Conservation (phyloP, 2,797 vertebrate species). For the Siniperca scherzeri region DNA sequence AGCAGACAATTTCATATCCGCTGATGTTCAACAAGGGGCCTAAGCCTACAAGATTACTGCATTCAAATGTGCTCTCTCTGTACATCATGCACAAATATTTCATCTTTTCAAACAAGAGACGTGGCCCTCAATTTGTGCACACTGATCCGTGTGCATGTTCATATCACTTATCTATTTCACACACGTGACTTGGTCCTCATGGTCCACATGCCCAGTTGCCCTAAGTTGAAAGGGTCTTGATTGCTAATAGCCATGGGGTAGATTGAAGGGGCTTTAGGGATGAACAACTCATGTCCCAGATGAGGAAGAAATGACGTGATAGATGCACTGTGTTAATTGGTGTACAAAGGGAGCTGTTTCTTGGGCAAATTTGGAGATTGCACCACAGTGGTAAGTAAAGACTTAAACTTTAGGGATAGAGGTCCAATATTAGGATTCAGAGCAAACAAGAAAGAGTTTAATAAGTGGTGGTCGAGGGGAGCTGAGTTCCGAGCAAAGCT, state of each 20-base stretch:
- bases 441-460: conserved; percentile 29
- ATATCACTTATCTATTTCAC: conserved; percentile 16
- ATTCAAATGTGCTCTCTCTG: conserved; percentile 37
- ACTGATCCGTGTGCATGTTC: conserved; percentile 20
- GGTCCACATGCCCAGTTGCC: conserved; percentile 34
- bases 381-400: conserved; percentile 5
- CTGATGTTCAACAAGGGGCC: conserved; percentile 46
- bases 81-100: conserved; percentile 28
- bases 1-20: conserved; percentile 56
- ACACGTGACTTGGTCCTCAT: conserved; percentile 41
- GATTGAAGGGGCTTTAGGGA: conserved; percentile 70
- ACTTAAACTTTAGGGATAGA: conserved; percentile 38
- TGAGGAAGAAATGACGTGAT: conserved; percentile 46
- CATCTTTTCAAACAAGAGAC: conserved; percentile 23
- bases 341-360: conserved; percentile 28
- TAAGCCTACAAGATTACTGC: conserved; percentile 47
- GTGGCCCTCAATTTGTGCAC: conserved; percentile 10
- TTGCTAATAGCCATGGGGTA: conserved; percentile 44
- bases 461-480: conserved; percentile 41
- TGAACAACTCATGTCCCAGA: conserved; percentile 55
- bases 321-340: conserved; percentile 40
- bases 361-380: conserved; percentile 16
- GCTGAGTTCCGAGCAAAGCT: conserved; percentile 57
- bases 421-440: conserved; percentile 40
- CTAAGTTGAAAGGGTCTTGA: conserved; percentile 50